phyloP scores from a whole-genome alignment of 1,140 invertebrate species.

The Macrobrachium rosenbergii region DNA sequence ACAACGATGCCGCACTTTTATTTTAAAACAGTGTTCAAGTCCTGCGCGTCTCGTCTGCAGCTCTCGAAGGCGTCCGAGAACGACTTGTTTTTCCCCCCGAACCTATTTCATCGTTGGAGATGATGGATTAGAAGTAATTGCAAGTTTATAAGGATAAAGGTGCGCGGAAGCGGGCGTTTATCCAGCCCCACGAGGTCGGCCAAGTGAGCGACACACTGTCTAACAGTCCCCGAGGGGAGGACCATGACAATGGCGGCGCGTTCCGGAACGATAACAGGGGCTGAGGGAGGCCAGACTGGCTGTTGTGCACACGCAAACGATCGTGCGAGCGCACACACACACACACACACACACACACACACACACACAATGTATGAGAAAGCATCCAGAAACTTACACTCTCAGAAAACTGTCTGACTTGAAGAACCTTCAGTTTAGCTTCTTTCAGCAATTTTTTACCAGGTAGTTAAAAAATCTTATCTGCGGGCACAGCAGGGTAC shows the following conservation, averaged over 20 bases:
- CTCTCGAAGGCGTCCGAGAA: too few species aligned
- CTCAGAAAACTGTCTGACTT: too few species aligned
- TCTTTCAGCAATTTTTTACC: too few species aligned
- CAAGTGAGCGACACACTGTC: constrained; percentile 33
- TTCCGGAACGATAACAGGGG: constrained; percentile 49
- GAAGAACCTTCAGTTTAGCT: too few species aligned
- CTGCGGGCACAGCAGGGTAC: too few species aligned
- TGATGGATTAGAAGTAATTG: constrained; percentile 34
- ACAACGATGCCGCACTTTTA: background rate
- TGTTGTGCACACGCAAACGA: background rate
- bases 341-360: too few species aligned
- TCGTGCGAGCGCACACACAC: background rate
- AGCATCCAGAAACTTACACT: too few species aligned
- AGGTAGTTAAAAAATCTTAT: too few species aligned
- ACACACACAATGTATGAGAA: too few species aligned
- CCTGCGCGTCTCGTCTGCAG: too few species aligned
- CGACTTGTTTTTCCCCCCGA: too few species aligned
- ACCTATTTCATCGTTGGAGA: background rate
- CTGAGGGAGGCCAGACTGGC: background rate
- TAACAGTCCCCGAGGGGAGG: constrained; percentile 24
- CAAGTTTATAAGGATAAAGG: constrained; percentile 41
- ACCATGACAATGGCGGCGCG: constrained; percentile 29
- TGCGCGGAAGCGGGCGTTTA: constrained; percentile 36
- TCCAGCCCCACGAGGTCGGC: constrained; percentile 9
- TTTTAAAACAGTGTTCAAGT: too few species aligned